A percentile compares a stretch with the other conserved stretches of the same genome.
Conservation (phyloP, 2,113 vertebrate genomes). For the Sceloporus undulatus region DNA sequence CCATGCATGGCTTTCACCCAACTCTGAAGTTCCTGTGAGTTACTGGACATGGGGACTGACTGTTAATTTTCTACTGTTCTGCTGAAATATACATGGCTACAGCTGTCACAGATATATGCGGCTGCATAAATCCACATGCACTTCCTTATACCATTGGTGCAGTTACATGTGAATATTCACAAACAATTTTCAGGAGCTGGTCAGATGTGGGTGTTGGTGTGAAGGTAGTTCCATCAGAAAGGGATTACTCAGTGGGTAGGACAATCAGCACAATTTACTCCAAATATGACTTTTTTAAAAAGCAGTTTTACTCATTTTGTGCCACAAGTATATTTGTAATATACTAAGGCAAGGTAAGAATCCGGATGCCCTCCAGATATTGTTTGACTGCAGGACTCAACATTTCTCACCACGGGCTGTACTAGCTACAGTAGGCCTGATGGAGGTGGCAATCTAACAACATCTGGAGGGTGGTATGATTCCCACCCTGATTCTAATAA, state of each 20-base stretch:
- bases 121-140: not conserved
- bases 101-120: too few relatives aligned
- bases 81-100: too few relatives aligned
- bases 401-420: too few relatives aligned
- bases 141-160: fast-evolving
- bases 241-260: not conserved
- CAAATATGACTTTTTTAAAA: not conserved
- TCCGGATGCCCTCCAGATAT: too few relatives aligned
- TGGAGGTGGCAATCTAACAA: too few relatives aligned
- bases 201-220: too few relatives aligned
- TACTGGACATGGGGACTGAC: constrained; percentile 13
- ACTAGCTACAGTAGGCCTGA: too few relatives aligned
- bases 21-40: not conserved
- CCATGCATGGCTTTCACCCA: fast-evolving
- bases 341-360: not conserved
- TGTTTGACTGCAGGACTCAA: too few relatives aligned
- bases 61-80: not conserved
- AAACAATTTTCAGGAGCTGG: not conserved
- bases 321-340: not conserved
- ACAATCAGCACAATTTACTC: not conserved
- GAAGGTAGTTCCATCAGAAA: not conserved
- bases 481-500: too few relatives aligned
- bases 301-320: not conserved
- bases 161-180: not conserved
- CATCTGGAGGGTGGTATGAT: too few relatives aligned